Evolutionary conservation across 2,797 vertebrate genomes (phyloP).

Genomic region (Sebastiscus albofasciatus): DNA sequence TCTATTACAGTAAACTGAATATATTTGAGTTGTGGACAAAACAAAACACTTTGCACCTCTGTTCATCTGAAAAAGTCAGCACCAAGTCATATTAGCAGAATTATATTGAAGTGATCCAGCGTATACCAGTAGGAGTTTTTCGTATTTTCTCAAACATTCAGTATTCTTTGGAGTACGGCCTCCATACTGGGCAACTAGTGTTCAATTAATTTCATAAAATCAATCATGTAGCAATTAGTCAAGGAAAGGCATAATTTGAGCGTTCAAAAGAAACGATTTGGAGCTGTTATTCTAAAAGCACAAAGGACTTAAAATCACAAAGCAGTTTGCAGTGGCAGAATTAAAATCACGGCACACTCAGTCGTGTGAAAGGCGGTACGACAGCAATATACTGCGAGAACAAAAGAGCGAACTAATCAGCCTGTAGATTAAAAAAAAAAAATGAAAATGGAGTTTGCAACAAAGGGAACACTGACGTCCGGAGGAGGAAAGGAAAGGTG

Average conservation of each 20-base stretch:
- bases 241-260: constrained; percentile 52
- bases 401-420: constrained; percentile 71
- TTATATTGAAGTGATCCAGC: not conserved
- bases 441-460: constrained; percentile 54
- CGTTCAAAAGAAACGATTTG: constrained; percentile 57
- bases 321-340: constrained; percentile 64
- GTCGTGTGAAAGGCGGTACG: constrained; percentile 58
- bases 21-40: no score
- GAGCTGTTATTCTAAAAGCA: constrained; percentile 54
- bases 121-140: constrained; percentile 7
- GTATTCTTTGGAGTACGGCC: constrained; percentile 1
- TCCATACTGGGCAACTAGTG: constrained; percentile 32
- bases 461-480: constrained; percentile 53
- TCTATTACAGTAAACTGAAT: no score
- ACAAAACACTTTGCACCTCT: not conserved
- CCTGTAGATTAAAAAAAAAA: constrained; percentile 50
- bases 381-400: constrained; percentile 57
- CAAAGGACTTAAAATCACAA: constrained; percentile 71
- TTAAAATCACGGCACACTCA: constrained; percentile 63
- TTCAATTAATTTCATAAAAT: constrained; percentile 66
- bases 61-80: not conserved
- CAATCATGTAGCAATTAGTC: constrained; percentile 71
- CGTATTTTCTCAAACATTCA: not conserved
- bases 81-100: not conserved
- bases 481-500: constrained; percentile 36